Evolutionary conservation across 2,113 vertebrate species (phyloP), one percentile per base, ranked within the genome.

Genomic region (Pimephales promelas): DNA sequence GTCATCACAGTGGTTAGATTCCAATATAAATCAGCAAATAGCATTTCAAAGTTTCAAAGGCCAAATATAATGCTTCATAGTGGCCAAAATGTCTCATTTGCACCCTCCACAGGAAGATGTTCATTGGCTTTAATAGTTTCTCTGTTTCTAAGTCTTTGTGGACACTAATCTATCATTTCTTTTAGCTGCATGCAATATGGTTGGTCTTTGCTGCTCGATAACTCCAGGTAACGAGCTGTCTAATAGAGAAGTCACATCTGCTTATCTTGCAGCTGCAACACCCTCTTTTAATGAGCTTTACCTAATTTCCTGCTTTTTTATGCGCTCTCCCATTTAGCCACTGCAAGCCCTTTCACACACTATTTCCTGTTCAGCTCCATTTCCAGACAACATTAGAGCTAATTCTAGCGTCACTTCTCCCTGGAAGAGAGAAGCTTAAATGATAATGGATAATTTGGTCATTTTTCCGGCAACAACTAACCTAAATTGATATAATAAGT

Each of bases 311-410:
- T 74, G 83, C 77, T 84, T 84, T 82, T 82, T 82, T 62, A 83
- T 87, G 85, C 43, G 73, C 52, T 70, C 57, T 82, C 52, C 85
- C 74, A 84, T 85, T 85, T 52, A 88, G 59, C 54, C 72, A 74
- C 34, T 45, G 47, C 75, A 40, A 74, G 49, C 20, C 16, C 36
- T 77, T 81, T 83, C 79, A 68, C 73, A 87, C 83, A 85, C 54
- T 76, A 88, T 87, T 87, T 88, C 86, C 86, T 85, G 84, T 86
- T 83, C 87, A 82, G 87, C 85, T 81, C 87, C 83, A 88, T 90
- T 89, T 87, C 71, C 76, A 77, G 84, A 82, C 61, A 86, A 81
- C 84, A 86, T 89, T 86, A 81, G 59, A 49, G 75, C 59, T 85
- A 87, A 86, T 86, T 83, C 64, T 81, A 26, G 70, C 36, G 73